Percentiles rank a stretch among this genome's conserved stretches.
phyloP scores from a whole-genome alignment of 2,888 invertebrate species.

The Hyles lineata region DNA sequence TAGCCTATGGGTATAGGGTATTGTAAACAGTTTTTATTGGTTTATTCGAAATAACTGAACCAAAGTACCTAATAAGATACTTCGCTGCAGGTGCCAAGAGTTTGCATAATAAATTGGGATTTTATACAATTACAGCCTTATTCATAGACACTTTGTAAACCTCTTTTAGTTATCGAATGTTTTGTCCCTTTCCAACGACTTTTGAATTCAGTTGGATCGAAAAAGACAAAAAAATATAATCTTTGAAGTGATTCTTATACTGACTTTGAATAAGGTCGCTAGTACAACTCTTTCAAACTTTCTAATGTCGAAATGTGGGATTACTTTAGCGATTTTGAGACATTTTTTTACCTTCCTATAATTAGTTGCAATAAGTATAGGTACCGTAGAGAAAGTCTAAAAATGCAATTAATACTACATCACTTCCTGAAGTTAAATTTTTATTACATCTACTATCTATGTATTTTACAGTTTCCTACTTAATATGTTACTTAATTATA shows the following conservation, averaged over 20 bases:
- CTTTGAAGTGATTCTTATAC: no score
- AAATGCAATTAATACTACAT: slow-evolving; percentile 10
- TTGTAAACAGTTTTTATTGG: background rate
- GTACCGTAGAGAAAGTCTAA: background rate
- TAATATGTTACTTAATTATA: slow-evolving; percentile 33
- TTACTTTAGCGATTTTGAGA: background rate
- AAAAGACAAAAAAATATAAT: no score
- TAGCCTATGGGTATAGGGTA: background rate
- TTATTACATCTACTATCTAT: slow-evolving; percentile 1
- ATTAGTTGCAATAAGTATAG: background rate
- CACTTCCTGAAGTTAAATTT: background rate
- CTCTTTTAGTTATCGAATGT: no score
- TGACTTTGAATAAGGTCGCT: no score
- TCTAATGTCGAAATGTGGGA: background rate
- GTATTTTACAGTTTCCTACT: slow-evolving; percentile 32
- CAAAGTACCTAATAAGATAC: slow-evolving; percentile 1
- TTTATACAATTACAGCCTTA: no score
- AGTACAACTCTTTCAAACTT: background rate
- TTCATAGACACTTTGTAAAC: no score
- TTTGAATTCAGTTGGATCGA: no score
- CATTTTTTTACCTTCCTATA: background rate
- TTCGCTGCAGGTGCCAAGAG: background rate
- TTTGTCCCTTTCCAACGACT: no score
- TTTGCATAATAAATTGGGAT: background rate
- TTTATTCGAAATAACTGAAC: background rate